Evolutionary conservation across 2,797 vertebrate genomes (phyloP).

Genomic region (Buphagus erythrorhynchus): DNA sequence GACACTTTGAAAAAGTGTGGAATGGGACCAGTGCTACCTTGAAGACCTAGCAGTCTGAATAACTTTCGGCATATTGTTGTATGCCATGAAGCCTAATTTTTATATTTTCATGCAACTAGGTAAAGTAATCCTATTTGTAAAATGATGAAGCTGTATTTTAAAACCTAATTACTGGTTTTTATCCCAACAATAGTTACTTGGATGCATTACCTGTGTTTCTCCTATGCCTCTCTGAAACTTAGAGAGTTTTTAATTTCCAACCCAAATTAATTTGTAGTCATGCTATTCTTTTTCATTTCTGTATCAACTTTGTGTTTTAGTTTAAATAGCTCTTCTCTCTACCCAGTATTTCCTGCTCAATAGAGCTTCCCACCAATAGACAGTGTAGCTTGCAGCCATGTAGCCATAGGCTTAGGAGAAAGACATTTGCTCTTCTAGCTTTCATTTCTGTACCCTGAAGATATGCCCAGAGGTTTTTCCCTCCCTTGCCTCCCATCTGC

Average conservation of each 20-base stretch:
- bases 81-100: background rate
- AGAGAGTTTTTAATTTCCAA: background rate
- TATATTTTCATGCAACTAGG: background rate
- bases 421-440: background rate
- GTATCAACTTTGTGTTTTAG: background rate
- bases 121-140: background rate
- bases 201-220: background rate
- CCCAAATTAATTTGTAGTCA: background rate
- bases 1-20: background rate
- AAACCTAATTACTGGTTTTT: background rate
- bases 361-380: background rate
- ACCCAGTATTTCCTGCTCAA: background rate
- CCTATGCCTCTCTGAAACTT: background rate
- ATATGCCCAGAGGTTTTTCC: background rate
- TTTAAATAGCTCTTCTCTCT: background rate
- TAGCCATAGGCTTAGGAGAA: background rate
- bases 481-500: background rate
- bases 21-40: background rate
- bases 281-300: background rate
- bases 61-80: background rate
- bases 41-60: background rate
- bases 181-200: background rate
- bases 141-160: background rate
- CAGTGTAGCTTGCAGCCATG: rapidly evolving
- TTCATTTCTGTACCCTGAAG: background rate